Evolutionary conservation across 2,113 vertebrate genomes (phyloP).

Genomic region (Callocephalon fimbriatum): DNA sequence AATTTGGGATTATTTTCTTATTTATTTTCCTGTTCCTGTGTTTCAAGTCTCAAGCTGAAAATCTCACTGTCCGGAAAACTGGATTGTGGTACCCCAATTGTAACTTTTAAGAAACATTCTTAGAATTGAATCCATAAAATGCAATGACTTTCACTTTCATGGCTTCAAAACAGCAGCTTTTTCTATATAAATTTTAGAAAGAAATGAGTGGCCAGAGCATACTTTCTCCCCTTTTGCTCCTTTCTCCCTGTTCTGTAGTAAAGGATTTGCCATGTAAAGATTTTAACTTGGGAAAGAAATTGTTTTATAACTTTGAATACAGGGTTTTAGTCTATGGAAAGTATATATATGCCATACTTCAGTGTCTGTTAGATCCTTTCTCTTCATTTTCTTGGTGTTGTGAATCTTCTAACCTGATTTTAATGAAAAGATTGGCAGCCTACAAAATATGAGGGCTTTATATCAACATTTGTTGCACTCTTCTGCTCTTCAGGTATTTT

Average conservation of each 20-base stretch:
- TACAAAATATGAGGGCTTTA: not conserved
- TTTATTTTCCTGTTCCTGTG: not conserved
- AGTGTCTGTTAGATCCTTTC: not conserved
- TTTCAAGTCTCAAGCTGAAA: not conserved
- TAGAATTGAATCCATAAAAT: not conserved
- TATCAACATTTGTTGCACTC: not conserved
- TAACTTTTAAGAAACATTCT: not conserved
- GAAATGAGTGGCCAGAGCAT: not conserved
- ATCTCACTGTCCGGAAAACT: not conserved
- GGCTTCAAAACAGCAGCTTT: not conserved
- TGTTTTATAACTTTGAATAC: not conserved
- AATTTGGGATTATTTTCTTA: not conserved
- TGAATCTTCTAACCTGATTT: not conserved
- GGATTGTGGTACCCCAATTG: not conserved
- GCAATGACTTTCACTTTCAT: not conserved
- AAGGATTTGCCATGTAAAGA: not conserved
- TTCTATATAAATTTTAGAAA: not conserved
- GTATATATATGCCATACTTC: not conserved
- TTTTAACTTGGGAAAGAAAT: not conserved
- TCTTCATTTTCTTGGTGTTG: not conserved
- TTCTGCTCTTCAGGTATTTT: not conserved
- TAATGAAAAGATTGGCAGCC: not conserved
- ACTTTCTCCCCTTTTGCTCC: accelerated
- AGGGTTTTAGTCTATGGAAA: not conserved
- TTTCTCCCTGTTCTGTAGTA: not conserved